Base-by-base conservation (phyloP, 2,888 invertebrate genomes). In the Ellobium chinense region DNA sequence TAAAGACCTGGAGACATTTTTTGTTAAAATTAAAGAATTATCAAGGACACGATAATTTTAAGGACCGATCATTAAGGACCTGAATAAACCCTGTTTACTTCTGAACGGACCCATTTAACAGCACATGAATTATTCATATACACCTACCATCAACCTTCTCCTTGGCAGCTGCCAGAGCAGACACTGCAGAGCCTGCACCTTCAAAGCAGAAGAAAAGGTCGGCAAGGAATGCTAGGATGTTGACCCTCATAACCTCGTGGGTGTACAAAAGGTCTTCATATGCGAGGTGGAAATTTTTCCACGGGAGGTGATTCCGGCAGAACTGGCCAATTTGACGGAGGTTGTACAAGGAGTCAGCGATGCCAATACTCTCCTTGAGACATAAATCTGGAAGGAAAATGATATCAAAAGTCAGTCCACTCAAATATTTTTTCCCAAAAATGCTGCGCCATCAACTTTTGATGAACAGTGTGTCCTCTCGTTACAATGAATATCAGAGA, bases 201-300 rank as follows among this genome's bases (percentile, higher is more conserved):
- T 83, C 83, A 54, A 83, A 66, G 37, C 65, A 31, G 69, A 34
- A 58, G 94, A 98, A 98, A 90, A 99, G 95, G 93, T 99, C 98
- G 81, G 98, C 97, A 88, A 98, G 94, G 94, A 98, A 96, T 80
- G 97, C 97, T 89, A 97, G 95, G 92, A 98, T 94, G 94, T 98
- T 98, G 92, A 96, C 96, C 82, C 96, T 97, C 85, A 97, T 96
- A 90, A 97, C 96, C 96, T 97, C 97, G 93, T 97, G 95, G 95
- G 97, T 96, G 92, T 97, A 98, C 58, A 98, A 96, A 87, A 98
- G 96, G 93, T 99, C 98, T 93, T 98, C 98, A n/a, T 97, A 97
- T 93, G 96, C 95, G 95, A 98, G 96, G 93, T 98, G 97, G 94
- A 97, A 98, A 92, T 97, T 96, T 91, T 96, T 95, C 92, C 96